These are phyloP conservation scores for Nyctereutes procyonoides DNA, from an alignment of 2,113 vertebrate genomes.

Conservation along the genomic window DNA sequence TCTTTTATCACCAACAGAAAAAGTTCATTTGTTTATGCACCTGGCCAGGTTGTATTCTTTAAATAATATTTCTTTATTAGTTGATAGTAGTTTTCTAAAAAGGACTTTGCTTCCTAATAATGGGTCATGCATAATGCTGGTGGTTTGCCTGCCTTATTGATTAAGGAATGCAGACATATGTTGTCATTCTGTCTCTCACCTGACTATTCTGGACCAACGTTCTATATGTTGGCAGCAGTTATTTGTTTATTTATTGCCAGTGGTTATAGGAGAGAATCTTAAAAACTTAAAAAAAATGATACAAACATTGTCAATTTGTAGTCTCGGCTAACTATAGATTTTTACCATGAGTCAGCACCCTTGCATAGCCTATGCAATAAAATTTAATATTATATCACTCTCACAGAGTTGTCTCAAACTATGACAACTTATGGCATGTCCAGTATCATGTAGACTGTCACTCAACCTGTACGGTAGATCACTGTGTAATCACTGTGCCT, in stretches of 20 bases:
- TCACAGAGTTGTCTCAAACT: neutral
- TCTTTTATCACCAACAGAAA: conserved; percentile 32
- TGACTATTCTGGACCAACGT: neutral
- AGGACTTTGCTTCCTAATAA: neutral
- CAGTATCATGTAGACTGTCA: neutral
- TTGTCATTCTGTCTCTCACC: neutral
- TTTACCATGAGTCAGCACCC: neutral
- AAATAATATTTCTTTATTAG: neutral
- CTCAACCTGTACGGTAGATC: neutral
- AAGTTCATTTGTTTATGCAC: neutral
- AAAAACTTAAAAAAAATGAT: neutral
- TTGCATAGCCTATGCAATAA: neutral
- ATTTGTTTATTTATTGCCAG: neutral
- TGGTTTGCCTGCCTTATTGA: neutral
- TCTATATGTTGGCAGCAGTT: neutral
- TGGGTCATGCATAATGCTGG: neutral
- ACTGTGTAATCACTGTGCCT: neutral
- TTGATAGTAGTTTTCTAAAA: neutral
- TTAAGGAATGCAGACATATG: neutral
- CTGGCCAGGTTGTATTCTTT: neutral
- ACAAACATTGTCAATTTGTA: neutral
- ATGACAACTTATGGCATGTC: neutral
- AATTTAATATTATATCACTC: neutral
- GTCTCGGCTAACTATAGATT: neutral
- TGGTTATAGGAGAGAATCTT: neutral